A percentile compares a stretch with the other conserved stretches of the same genome.
phyloP scores from a whole-genome alignment of 2,113 vertebrate genomes.

The Ophiodon elongatus region DNA sequence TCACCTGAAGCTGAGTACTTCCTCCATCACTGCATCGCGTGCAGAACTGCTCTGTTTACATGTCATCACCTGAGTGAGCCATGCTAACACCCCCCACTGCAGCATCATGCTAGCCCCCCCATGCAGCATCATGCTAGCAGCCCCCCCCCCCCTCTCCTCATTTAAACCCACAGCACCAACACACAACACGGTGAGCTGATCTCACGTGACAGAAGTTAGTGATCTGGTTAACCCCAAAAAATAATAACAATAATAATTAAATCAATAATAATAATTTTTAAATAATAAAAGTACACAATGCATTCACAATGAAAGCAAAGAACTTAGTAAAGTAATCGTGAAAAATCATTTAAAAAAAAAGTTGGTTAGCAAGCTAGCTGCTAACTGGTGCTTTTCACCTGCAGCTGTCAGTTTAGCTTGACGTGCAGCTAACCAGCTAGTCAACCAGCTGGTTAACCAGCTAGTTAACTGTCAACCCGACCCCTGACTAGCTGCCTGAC shows the following conservation, averaged over 20 bases:
- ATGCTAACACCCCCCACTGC: constrained; percentile 13
- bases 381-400: not conserved
- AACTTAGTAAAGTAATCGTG: not conserved
- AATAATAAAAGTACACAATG: not conserved
- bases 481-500: not conserved
- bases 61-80: constrained; percentile 3
- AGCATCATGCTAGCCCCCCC: not conserved
- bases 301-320: not conserved
- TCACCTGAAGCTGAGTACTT: not conserved
- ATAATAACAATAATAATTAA: not conserved
- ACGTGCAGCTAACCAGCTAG: not conserved
- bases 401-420: not conserved
- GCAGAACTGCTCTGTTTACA: constrained; percentile 31
- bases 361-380: constrained; percentile 34
- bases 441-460: not conserved
- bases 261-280: not conserved
- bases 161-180: too few relatives aligned
- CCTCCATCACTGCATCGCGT: not conserved
- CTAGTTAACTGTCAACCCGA: too few relatives aligned
- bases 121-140: too few relatives aligned
- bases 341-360: not conserved
- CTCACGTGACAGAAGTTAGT: constrained; percentile 63
- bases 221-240: not conserved
- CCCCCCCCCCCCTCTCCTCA: too few relatives aligned
- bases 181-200: constrained; percentile 17